Percentiles rank a stretch among this genome's conserved stretches.
phyloP scores from a whole-genome alignment of 2,113 vertebrate species.

The western clawed frog (Xenopus tropicalis) region UCB_Xtro_10.0 CM004448.2:17967501-17968000 shows the following conservation, averaged over 20 bases:
- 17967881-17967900: slow-evolving; percentile 32
- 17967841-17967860: slow-evolving; percentile 31
- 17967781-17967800: slow-evolving; percentile 47
- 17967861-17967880: slow-evolving; percentile 25
- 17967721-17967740: slow-evolving; percentile 42
- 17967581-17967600: slow-evolving; percentile 19
- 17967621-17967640: slow-evolving; percentile 10
- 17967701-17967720: slow-evolving; percentile 43
- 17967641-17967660: slow-evolving; percentile 26
- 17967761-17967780: slow-evolving; percentile 44
- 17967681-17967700: slow-evolving; percentile 36
- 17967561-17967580: too few relatives aligned
- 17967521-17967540: too few relatives aligned
- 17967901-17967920: slow-evolving; percentile 34
- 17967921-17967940: not conserved
- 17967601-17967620: slow-evolving; percentile 18
- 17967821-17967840: slow-evolving; percentile 27
- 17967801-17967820: slow-evolving; percentile 33
- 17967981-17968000: too few relatives aligned
- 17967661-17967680: slow-evolving; percentile 39
- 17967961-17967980: too few relatives aligned
- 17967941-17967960: too few relatives aligned
- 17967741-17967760: slow-evolving; percentile 42
- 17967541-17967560: too few relatives aligned
- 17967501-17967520: too few relatives aligned